These are phyloP conservation scores for Chiridota heheva DNA, from an alignment of 35 echinoderm and acorn worm genomes.

Conservation along the genomic window DNA sequence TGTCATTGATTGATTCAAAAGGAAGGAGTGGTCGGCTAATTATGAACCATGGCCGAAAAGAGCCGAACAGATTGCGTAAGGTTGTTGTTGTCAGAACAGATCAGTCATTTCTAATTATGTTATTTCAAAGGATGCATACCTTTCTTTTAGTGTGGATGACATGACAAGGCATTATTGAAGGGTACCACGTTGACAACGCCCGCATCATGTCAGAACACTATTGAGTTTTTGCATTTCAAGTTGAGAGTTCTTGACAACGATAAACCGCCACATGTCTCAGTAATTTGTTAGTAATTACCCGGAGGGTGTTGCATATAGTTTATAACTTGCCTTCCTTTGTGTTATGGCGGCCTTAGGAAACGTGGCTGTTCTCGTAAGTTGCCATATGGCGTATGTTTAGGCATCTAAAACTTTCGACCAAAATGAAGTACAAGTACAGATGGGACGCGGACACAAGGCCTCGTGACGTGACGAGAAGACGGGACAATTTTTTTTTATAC, in stretches of 20 bases:
- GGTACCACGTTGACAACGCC: no score
- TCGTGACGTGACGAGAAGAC: neutral
- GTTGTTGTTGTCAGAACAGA: no score
- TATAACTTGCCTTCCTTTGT: conserved; percentile 47
- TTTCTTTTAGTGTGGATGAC: no score
- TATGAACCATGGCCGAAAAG: no score
- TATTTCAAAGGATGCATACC: no score
- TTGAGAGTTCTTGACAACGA: conserved; percentile 16
- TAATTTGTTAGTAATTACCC: conserved; percentile 62
- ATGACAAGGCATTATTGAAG: no score
- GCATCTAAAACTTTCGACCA: conserved; percentile 43
- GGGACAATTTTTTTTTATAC: conserved; percentile 16
- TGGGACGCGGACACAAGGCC: conserved; percentile 33
- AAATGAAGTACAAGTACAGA: conserved; percentile 18
- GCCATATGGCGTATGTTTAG: conserved; percentile 64
- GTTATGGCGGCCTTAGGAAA: conserved; percentile 35
- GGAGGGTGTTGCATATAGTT: conserved; percentile 40
- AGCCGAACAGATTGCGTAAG: no score
- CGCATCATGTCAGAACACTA: no score
- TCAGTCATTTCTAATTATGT: no score
- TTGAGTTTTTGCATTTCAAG: no score
- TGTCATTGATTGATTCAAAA: no score
- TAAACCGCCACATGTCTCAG: conserved; percentile 35
- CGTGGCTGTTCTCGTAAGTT: conserved; percentile 40
- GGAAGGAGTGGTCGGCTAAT: no score